These are phyloP conservation scores for Drosophila sproati DNA, from an alignment of 1,140 invertebrate species.

Conservation along the genomic window DNA sequence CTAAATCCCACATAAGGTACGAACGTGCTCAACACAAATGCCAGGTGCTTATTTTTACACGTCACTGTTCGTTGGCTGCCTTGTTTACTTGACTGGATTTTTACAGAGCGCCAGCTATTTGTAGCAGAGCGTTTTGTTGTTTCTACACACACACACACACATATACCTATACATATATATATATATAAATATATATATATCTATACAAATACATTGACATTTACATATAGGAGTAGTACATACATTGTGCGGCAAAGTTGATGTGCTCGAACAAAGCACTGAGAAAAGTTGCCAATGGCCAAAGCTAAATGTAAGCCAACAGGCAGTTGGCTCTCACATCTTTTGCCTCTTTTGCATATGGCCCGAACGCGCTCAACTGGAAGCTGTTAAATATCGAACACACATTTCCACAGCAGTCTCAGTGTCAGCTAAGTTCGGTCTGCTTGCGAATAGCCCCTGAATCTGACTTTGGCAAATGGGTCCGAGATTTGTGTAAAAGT, in stretches of 20 bases:
- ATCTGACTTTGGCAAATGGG: constrained; percentile 69
- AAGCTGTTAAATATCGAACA: constrained; percentile 82
- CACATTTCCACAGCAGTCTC: constrained; percentile 42
- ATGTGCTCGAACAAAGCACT: constrained; percentile 52
- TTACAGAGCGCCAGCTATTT: constrained; percentile 62
- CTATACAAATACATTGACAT: neutral
- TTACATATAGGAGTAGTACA: no score
- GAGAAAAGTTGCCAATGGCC: constrained; percentile 67
- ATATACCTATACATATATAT: constrained; percentile 1
- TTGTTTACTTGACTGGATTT: constrained; percentile 75
- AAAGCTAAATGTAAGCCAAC: constrained; percentile 74
- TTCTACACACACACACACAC: constrained; percentile 23
- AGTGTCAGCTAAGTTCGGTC: neutral
- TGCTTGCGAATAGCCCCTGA: constrained; percentile 42
- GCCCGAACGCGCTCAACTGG: constrained; percentile 62
- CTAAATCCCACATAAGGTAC: constrained; percentile 82
- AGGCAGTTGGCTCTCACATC: constrained; percentile 55
- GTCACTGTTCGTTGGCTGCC: constrained; percentile 49
- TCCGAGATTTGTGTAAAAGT: constrained; percentile 74
- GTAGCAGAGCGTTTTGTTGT: constrained; percentile 37
- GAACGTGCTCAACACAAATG: constrained; percentile 82
- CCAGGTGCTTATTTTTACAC: constrained; percentile 72
- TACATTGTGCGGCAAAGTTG: constrained; percentile 44
- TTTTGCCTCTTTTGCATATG: constrained; percentile 58
- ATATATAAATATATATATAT: constrained; percentile 8